These are phyloP conservation scores for Aurelia aurita complex sp. Pacific DNA, from an alignment of 30 jellyfish, hydroid and myxozoan species.

Conservation along the genomic window DNA sequence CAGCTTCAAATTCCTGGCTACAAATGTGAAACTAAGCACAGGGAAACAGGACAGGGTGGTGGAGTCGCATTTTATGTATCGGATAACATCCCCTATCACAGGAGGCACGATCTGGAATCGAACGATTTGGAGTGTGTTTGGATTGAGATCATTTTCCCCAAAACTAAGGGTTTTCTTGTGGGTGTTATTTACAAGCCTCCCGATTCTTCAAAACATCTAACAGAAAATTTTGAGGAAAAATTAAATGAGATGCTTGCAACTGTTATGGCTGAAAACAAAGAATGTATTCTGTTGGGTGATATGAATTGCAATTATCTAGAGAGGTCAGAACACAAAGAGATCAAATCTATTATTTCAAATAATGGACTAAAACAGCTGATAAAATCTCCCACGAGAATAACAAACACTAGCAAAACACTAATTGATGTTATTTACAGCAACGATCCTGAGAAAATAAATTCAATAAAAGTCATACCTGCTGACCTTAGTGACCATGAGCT, in stretches of 20 bases:
- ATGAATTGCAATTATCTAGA: constrained; percentile 4
- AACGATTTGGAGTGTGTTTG: constrained; percentile 26
- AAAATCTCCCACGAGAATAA: constrained; percentile 34
- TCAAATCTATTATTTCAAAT: constrained; percentile 23
- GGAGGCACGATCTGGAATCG: constrained; percentile 42
- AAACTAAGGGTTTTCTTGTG: constrained; percentile 31
- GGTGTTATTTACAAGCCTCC: constrained; percentile 40
- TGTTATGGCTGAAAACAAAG: constrained; percentile 27
- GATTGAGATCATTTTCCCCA: constrained; percentile 29
- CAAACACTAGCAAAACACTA: constrained; percentile 28
- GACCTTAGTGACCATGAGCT: constrained; percentile 54
- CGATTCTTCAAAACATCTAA: constrained; percentile 17
- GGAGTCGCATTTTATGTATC: constrained; percentile 8
- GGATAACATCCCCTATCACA: constrained; percentile 27
- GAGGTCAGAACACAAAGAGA: constrained; percentile 41
- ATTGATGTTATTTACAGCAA: constrained; percentile 13
- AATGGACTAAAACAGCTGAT: constrained; percentile 28
- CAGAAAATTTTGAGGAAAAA: constrained; percentile 34
- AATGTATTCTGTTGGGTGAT: constrained; percentile 31
- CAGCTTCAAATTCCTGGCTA: no score
- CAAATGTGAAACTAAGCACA: no score
- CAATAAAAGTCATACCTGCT: constrained; percentile 36
- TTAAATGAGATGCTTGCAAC: constrained; percentile 26
- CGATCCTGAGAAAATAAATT: constrained; percentile 20
- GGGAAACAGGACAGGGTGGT: constrained; percentile 8